Conservation (phyloP, 2,888 invertebrate genomes). For the Tholera decimalis region DNA sequence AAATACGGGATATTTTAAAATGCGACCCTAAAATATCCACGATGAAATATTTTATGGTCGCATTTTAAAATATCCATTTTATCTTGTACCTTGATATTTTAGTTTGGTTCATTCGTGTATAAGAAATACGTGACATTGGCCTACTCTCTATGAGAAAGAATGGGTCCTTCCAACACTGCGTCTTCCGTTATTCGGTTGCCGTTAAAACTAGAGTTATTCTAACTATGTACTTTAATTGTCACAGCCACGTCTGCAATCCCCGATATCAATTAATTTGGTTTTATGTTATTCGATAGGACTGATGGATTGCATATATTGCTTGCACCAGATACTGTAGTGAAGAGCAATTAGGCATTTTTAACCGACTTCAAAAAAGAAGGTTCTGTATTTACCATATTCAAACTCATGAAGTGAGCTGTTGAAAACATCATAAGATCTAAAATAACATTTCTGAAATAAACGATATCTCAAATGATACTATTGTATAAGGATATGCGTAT, state of each 20-base stretch:
- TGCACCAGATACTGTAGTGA: not conserved
- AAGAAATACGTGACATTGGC: too few species aligned
- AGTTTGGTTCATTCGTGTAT: too few species aligned
- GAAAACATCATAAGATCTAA: not conserved
- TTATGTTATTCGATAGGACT: constrained; percentile 17
- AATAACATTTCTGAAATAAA: not conserved
- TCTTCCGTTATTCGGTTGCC: too few species aligned
- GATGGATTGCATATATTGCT: constrained; percentile 16
- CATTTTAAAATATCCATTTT: not conserved
- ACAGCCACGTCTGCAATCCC: constrained; percentile 1
- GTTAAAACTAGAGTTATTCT: not conserved
- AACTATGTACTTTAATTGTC: constrained; percentile 14
- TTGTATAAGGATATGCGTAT: constrained; percentile 2
- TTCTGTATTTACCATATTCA: not conserved
- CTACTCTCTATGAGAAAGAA: too few species aligned
- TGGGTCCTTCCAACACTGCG: too few species aligned
- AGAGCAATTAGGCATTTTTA: not conserved
- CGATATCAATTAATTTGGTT: constrained; percentile 29
- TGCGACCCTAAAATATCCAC: too few species aligned
- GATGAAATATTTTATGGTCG: not conserved
- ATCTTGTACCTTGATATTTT: too few species aligned
- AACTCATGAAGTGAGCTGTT: too few species aligned
- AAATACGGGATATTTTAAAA: not conserved
- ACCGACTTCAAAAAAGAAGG: not conserved
- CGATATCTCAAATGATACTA: too few species aligned